A percentile compares a stretch with the other conserved stretches of the same genome.
phyloP scores from a whole-genome alignment of 2,797 vertebrate genomes.

The Echiichthys vipera region DNA sequence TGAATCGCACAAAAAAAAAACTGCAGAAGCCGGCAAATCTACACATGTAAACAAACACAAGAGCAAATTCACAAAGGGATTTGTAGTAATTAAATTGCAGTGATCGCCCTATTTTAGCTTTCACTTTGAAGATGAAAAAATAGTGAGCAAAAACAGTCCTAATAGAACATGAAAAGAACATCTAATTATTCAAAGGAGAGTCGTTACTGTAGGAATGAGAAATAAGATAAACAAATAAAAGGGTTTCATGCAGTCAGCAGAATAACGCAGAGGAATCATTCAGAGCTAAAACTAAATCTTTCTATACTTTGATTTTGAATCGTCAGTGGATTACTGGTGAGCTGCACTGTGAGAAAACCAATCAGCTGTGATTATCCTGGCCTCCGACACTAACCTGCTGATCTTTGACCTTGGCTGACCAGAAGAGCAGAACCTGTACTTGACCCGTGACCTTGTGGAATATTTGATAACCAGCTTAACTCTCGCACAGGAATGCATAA shows the following conservation, averaged over 20 bases:
- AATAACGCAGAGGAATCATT: conserved; percentile 19
- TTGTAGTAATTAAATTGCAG: conserved; percentile 85
- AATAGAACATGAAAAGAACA: conserved; percentile 81
- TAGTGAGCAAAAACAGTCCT: conserved; percentile 68
- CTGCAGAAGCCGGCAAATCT: conserved; percentile 75
- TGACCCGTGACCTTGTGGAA: conserved; percentile 48
- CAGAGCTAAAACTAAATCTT: not conserved
- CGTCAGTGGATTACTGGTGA: not conserved
- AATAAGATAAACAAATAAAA: conserved; percentile 63
- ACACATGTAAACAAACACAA: conserved; percentile 78
- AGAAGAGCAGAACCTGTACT: conserved; percentile 54
- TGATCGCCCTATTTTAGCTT: conserved; percentile 82
- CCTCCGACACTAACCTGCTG: conserved; percentile 43
- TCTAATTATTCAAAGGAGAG: conserved; percentile 78
- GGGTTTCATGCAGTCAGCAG: conserved; percentile 34
- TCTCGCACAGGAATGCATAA: conserved; percentile 25
- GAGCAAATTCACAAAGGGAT: conserved; percentile 83
- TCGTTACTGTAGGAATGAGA: conserved; percentile 57
- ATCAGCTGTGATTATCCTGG: conserved; percentile 31
- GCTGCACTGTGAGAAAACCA: conserved; percentile 22
- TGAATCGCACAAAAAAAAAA: conserved; percentile 58
- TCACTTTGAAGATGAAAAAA: conserved; percentile 82
- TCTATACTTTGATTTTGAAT: conserved; percentile 12
- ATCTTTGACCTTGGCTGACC: conserved; percentile 59
- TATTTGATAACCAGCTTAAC: conserved; percentile 51